phyloP scores from a whole-genome alignment of 2,797 vertebrate genomes.

The Carapus acus region DNA sequence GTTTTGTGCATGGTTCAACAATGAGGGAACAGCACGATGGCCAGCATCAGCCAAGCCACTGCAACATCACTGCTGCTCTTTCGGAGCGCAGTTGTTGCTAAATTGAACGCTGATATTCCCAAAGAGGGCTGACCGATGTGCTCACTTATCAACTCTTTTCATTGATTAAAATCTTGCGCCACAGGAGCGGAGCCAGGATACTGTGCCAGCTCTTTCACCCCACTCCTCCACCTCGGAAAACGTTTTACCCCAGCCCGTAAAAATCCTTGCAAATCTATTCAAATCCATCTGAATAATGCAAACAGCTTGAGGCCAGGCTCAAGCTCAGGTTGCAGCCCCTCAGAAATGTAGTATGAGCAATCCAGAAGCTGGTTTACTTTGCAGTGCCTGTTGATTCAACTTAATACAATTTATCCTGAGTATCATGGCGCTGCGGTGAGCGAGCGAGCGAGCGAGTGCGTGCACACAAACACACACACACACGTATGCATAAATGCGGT shows the following conservation, averaged over 20 bases:
- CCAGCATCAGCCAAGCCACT: constrained; percentile 1
- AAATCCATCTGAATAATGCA: constrained; percentile 28
- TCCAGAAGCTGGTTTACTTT: constrained; percentile 14
- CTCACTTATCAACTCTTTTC: too few species aligned
- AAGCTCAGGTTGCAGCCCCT: constrained; percentile 13
- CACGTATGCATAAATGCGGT: too few species aligned
- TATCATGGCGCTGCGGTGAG: too few species aligned
- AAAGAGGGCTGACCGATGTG: too few species aligned
- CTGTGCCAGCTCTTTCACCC: too few species aligned
- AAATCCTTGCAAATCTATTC: constrained; percentile 29
- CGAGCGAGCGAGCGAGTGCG: too few species aligned
- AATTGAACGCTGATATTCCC: too few species aligned
- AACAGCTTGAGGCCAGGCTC: constrained; percentile 10
- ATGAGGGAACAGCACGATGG: neutral
- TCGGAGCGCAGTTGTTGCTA: constrained; percentile 30
- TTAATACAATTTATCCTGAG: constrained; percentile 10
- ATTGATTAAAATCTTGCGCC: too few species aligned
- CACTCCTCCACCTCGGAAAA: constrained; percentile 14
- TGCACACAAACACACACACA: too few species aligned
- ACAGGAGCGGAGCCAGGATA: too few species aligned
- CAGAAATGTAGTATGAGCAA: constrained; percentile 10
- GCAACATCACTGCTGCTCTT: too few species aligned
- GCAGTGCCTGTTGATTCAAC: constrained; percentile 22
- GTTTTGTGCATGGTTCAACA: neutral
- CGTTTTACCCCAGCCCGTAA: neutral